These are phyloP conservation scores for Eulimnadia texana DNA, from an alignment of 1,140 invertebrate genomes.

Conservation along the genomic window DNA sequence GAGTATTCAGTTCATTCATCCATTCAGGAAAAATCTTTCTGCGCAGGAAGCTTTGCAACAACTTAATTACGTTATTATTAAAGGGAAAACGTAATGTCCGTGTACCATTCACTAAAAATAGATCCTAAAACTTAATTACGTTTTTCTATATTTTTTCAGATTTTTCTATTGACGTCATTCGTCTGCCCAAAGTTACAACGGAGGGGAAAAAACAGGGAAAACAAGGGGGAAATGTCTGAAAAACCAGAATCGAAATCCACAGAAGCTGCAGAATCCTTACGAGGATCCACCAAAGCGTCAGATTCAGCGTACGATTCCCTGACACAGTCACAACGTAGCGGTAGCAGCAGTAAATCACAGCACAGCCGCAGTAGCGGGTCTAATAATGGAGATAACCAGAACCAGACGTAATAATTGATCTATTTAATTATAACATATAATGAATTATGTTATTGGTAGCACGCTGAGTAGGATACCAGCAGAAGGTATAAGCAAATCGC, in stretches of 20 bases:
- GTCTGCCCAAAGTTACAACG: too few relatives aligned
- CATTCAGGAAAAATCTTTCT: too few relatives aligned
- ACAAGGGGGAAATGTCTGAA: neutral
- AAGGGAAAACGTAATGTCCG: too few relatives aligned
- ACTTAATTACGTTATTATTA: too few relatives aligned
- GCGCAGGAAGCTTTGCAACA: too few relatives aligned
- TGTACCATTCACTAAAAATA: too few relatives aligned
- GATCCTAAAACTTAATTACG: too few relatives aligned
- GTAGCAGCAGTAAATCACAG: slow-evolving; percentile 57
- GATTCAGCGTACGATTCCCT: slow-evolving; percentile 58
- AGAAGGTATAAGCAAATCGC: slow-evolving; percentile 23
- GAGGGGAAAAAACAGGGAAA: neutral
- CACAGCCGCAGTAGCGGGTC: slow-evolving; percentile 61
- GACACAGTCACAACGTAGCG: slow-evolving; percentile 38
- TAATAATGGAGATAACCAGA: slow-evolving; percentile 24
- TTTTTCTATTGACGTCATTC: too few relatives aligned
- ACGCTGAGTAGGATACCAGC: slow-evolving; percentile 20
- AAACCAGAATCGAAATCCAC: neutral
- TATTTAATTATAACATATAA: slow-evolving; percentile 8
- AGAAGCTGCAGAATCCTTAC: neutral
- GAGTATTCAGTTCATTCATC: too few relatives aligned
- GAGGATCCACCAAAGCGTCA: slow-evolving; percentile 27
- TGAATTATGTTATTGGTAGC: neutral
- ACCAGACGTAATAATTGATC: neutral
- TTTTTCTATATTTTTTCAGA: too few relatives aligned